A percentile compares a stretch with the other conserved stretches of the same genome.
phyloP scores from a whole-genome alignment of 2,797 vertebrate species.

The Gambusia yucatana region DNA sequence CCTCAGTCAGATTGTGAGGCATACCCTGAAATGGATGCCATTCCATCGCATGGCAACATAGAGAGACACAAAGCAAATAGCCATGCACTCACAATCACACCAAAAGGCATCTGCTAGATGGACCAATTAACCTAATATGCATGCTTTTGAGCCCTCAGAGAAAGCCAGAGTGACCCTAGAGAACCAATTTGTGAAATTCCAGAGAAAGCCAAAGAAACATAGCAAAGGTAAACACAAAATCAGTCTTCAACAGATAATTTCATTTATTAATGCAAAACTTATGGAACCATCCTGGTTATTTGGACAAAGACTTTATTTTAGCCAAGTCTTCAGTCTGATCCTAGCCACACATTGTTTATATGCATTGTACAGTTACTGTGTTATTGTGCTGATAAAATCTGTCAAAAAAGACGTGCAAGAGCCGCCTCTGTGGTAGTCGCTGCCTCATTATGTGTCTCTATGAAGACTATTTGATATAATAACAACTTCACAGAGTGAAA shows the following conservation, averaged over 20 bases:
- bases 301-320: not conserved
- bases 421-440: not conserved
- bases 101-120: not conserved
- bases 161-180: not conserved
- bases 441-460: not conserved
- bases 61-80: not conserved
- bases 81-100: not conserved
- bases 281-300: not conserved
- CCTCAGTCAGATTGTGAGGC: not conserved
- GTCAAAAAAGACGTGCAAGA: not conserved
- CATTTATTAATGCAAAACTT: not conserved
- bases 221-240: not conserved
- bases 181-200: not conserved
- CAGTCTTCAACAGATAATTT: not conserved
- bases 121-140: not conserved
- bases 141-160: not conserved
- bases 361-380: no score
- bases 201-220: not conserved
- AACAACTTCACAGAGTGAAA: slow-evolving; percentile 2
- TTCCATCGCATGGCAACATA: not conserved
- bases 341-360: not conserved
- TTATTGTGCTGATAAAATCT: not conserved
- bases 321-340: not conserved
- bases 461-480: not conserved
- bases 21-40: not conserved